Conservation (phyloP, 2,797 vertebrate species). For the Pterois miles region DNA sequence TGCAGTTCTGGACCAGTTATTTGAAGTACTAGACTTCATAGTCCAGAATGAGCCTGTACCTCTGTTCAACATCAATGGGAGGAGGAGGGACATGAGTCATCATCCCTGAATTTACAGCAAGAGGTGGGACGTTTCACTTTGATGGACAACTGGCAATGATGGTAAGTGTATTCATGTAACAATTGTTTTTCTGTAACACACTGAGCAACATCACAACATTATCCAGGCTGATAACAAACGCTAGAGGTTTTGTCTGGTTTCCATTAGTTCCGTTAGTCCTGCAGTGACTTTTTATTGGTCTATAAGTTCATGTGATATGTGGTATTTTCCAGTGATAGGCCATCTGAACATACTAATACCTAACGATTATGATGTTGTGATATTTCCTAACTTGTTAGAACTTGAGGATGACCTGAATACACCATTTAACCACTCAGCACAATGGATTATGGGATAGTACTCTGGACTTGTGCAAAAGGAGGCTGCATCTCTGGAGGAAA, state of each 20-base stretch:
- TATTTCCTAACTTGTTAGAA: not conserved
- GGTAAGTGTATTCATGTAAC: not conserved
- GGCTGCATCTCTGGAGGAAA: too few relatives aligned
- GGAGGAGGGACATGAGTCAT: not conserved
- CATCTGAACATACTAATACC: not conserved
- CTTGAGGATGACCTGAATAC: not conserved
- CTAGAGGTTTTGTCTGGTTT: too few relatives aligned
- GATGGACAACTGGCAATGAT: too few relatives aligned
- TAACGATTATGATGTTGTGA: not conserved
- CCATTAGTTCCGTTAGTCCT: too few relatives aligned
- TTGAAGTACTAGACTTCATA: not conserved
- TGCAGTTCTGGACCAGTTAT: not conserved
- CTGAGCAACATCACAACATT: not conserved
- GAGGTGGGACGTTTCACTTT: not conserved
- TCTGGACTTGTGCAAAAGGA: too few relatives aligned
- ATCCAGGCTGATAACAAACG: not conserved
- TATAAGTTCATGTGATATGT: not conserved
- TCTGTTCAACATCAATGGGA: not conserved
- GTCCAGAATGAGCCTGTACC: too few relatives aligned
- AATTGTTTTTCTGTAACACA: not conserved
- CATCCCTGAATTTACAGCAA: not conserved
- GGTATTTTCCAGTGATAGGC: not conserved
- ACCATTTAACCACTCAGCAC: not conserved
- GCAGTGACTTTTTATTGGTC: not conserved
- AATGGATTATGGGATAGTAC: not conserved